Evolutionary conservation across 2,888 invertebrate species (phyloP).

Genomic region (Ischnus inquisitorius): DNA sequence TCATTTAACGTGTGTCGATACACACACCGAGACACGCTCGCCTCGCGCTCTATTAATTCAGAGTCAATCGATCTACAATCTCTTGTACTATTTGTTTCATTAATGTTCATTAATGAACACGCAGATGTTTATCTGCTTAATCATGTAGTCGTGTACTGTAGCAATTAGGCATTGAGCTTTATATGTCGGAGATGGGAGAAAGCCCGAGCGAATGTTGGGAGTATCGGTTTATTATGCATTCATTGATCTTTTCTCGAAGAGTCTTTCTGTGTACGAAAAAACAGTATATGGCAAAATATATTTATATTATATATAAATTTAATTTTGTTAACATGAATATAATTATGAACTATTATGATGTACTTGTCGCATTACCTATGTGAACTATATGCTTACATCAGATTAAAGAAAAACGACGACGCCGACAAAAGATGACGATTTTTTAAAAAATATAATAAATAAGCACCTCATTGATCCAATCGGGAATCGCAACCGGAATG

Average conservation of each 20-base stretch:
- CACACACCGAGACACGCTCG: background rate
- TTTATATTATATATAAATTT: no score
- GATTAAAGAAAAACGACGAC: no score
- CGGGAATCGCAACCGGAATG: background rate
- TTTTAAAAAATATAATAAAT: background rate
- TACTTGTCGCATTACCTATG: no score
- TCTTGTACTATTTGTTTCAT: constrained; percentile 2
- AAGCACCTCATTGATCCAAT: background rate
- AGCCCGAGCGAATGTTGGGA: constrained; percentile 56
- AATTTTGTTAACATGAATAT: no score
- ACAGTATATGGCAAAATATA: no score
- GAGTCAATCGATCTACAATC: background rate
- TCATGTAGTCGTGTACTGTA: background rate
- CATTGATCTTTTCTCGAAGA: background rate
- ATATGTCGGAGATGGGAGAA: constrained; percentile 37
- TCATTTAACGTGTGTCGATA: background rate
- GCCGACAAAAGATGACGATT: no score
- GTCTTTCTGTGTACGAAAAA: no score
- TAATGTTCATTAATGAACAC: constrained; percentile 2
- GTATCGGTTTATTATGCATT: constrained; percentile 52
- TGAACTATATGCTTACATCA: no score
- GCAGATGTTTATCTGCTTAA: constrained; percentile 14
- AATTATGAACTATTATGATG: no score
- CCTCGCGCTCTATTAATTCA: background rate
- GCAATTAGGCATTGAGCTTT: background rate